Base-by-base conservation (phyloP, 1,140 invertebrate genomes). In the Drosophila erecta region DNA sequence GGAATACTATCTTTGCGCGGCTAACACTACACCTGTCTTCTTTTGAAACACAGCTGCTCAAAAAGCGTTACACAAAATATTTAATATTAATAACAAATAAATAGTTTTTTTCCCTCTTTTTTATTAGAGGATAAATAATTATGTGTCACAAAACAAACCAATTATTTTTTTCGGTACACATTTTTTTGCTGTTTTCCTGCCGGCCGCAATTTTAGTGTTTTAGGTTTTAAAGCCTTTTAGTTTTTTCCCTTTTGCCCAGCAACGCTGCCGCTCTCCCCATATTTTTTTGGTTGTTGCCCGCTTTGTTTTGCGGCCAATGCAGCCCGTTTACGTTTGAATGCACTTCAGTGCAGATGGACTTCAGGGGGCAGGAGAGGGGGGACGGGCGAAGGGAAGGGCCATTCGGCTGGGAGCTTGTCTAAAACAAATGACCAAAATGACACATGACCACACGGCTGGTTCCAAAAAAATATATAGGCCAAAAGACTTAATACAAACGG, bases 341-440 rank as follows among this genome's bases (percentile, higher is more conserved):
- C 84, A 90, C 66, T 89, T 62, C 71, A 67, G 43, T 59, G 60
- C 55, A 76, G 69, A 53, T 73, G 72, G 66, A 27, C 24, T 33
- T 56, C 47, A 27, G 37, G 38, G 51, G 20, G 17, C 17, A 1
- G 17, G 17, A 17, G 30, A 41, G 51, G 24, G 58, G 43, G 27
- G 4, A 24, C 0, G 24, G 24, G 24, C 4, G 24, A 4, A 0
- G 55, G 27, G 46, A 40, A 27, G 58, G 62, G 49, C 57, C 61
- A 61, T 64, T 78, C 54, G 54, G 70, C 70, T 61, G 61, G 75
- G 70, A 59, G 65, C 56, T 89, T 89, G 79, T 77, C 84, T 60
- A 83, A 87, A 87, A 89, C 84, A 89, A 87, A 87, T 89, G 84
- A 84, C 66, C 84, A 83, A 89, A 89, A 87, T 89, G 84, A 89